Conservation (phyloP, 2,888 invertebrate species). For the Conops quadrifasciatus region DNA sequence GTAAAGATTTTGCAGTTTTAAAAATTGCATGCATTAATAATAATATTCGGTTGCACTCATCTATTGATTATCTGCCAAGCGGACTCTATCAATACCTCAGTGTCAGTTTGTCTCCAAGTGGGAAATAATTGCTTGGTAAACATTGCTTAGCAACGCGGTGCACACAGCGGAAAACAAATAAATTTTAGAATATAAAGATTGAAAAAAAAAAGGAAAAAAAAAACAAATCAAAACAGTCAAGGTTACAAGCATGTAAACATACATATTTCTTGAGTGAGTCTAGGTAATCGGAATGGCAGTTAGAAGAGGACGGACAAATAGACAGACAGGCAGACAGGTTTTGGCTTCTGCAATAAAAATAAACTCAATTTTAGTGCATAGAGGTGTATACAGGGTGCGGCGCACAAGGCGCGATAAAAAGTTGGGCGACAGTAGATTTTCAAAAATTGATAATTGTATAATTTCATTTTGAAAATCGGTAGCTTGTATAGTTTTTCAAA, state of each 20-base stretch:
- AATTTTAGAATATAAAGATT: not conserved
- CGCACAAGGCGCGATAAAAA: too few relatives aligned
- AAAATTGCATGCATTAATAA: not conserved
- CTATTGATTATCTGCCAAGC: slow-evolving; percentile 5
- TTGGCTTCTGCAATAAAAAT: slow-evolving; percentile 13
- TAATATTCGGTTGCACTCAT: not conserved
- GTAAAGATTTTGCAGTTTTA: not conserved
- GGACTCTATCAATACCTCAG: not conserved
- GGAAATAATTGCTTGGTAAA: slow-evolving; percentile 5
- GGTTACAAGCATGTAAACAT: slow-evolving; percentile 9
- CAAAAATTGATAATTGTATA: too few relatives aligned
- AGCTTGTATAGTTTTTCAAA: too few relatives aligned
- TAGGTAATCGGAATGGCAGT: not conserved
- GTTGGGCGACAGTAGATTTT: too few relatives aligned
- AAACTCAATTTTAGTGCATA: not conserved
- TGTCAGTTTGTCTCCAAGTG: not conserved
- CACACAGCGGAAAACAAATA: slow-evolving; percentile 1
- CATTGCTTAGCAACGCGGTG: not conserved
- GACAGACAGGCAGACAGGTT: not conserved
- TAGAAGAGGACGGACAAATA: not conserved
- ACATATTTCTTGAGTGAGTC: not conserved
- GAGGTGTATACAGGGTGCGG: too few relatives aligned
- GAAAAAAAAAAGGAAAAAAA: not conserved
- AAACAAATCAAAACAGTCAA: slow-evolving; percentile 15
- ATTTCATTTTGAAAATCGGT: too few relatives aligned